phyloP scores from a whole-genome alignment of 2,113 vertebrate species.

The Antechinus stuartii region DNA sequence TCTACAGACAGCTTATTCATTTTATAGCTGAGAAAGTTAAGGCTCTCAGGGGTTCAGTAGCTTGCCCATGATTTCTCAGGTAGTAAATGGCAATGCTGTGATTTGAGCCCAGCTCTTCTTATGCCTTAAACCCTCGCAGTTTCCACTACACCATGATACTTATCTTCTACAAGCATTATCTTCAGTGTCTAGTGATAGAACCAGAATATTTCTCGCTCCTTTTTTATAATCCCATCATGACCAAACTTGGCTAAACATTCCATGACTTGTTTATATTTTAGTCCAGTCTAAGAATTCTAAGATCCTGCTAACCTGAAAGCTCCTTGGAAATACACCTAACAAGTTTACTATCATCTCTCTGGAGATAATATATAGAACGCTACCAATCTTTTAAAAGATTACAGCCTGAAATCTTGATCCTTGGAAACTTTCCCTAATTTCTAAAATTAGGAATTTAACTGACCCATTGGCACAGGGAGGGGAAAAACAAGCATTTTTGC shows the following conservation, averaged over 20 bases:
- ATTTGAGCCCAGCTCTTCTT: background rate
- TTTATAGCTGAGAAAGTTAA: background rate
- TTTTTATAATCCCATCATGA: background rate
- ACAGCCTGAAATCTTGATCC: background rate
- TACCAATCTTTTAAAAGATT: background rate
- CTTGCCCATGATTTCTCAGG: background rate
- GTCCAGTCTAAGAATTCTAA: background rate
- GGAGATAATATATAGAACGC: background rate
- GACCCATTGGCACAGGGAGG: background rate
- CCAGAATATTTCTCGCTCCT: background rate
- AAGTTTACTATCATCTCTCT: constrained; percentile 7
- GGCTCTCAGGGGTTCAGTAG: background rate
- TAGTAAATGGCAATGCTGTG: background rate
- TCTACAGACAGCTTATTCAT: background rate
- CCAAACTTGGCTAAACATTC: background rate
- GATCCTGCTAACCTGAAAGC: background rate
- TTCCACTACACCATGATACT: background rate
- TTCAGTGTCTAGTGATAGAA: background rate
- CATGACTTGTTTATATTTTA: background rate
- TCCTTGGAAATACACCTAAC: background rate
- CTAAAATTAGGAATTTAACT: background rate
- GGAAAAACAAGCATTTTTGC: background rate
- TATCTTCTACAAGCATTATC: background rate
- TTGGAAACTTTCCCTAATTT: background rate
- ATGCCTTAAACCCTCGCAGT: background rate